Percentiles rank a stretch among this genome's conserved stretches.
Conservation (phyloP, 1,140 invertebrate species). For the Aphis craccivora region DNA sequence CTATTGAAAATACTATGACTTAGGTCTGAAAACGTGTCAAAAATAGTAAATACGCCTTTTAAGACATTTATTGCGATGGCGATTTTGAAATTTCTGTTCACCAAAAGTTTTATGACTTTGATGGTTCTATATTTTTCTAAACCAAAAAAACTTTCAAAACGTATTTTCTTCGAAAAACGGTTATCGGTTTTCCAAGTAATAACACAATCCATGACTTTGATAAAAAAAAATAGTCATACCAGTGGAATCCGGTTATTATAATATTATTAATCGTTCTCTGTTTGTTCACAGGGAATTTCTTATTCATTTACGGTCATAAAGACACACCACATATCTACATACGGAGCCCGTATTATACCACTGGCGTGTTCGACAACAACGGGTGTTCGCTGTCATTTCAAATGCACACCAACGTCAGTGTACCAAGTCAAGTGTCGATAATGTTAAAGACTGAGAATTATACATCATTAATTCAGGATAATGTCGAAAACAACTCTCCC, state of each 20-base stretch:
- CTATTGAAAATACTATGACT: background rate
- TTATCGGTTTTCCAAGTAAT: background rate
- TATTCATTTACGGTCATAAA: slow-evolving; percentile 34
- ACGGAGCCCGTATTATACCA: slow-evolving; percentile 22
- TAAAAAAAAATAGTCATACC: background rate
- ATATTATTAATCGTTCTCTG: background rate
- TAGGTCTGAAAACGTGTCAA: background rate
- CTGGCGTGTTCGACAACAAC: slow-evolving; percentile 40
- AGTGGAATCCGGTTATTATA: background rate
- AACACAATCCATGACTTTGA: background rate
- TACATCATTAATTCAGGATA: slow-evolving; percentile 50
- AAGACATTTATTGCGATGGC: background rate
- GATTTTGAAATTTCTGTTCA: background rate
- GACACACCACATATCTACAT: background rate
- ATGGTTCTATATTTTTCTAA: background rate
- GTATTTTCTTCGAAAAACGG: background rate
- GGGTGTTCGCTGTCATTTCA: slow-evolving; percentile 54
- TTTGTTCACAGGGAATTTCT: slow-evolving; percentile 45
- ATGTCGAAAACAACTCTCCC: slow-evolving; percentile 31
- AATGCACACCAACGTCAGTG: slow-evolving; percentile 51
- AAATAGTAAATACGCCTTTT: background rate
- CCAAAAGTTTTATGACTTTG: background rate
- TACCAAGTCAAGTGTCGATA: slow-evolving; percentile 45
- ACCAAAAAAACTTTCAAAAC: background rate
- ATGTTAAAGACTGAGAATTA: slow-evolving; percentile 44